Evolutionary conservation across 2,113 vertebrate species (phyloP), one percentile per base, ranked within the genome.

Genomic region (Rhagologus leucostigma): DNA sequence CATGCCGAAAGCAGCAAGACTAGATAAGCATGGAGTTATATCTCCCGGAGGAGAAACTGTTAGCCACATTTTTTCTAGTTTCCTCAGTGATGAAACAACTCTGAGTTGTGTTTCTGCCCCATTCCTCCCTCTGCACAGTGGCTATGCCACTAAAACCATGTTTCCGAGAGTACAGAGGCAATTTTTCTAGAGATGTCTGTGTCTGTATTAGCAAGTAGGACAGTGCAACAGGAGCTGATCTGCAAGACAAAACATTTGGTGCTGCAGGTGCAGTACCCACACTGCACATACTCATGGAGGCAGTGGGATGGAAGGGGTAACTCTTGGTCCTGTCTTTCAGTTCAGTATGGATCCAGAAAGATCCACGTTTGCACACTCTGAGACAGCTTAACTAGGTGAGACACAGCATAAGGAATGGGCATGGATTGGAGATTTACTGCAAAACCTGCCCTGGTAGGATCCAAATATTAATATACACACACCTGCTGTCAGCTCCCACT

Each of bases 311-410:
- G 47, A 85, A 75, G 52, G 35, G 49, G 21, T 35, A 59, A 16
- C 49, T 74, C 71, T 47, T 64, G 23, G 21, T 27, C 56, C 35
- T 37, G 4, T 35, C 11, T 53, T 62, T 37, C 49, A 85, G 13
- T 8, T 47, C 17, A 56, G 4, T 1, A 0, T 9, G 16, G 82
- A 47, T 70, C 21, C 23, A 59, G 32, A 47, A 80, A 75, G 10
- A 77, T 17, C 1, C 3, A 2, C 16, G 10, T 68, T 80, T 86
- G 11, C 0, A 0, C 30, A 19, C 24, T 39, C 62, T 7, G 6
- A 71, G 16, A 3, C 8, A 60, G 55, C 9, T 57, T 77, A 29
- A 15, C 11, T 65, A 73, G 81, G 64, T 81, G 50, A 93, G n/a
- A 15, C 13, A 32, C 8, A 30, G 30, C 39, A 42, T 12, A 60